phyloP scores from a whole-genome alignment of 2,113 vertebrate genomes.

The Charina bottae region DNA sequence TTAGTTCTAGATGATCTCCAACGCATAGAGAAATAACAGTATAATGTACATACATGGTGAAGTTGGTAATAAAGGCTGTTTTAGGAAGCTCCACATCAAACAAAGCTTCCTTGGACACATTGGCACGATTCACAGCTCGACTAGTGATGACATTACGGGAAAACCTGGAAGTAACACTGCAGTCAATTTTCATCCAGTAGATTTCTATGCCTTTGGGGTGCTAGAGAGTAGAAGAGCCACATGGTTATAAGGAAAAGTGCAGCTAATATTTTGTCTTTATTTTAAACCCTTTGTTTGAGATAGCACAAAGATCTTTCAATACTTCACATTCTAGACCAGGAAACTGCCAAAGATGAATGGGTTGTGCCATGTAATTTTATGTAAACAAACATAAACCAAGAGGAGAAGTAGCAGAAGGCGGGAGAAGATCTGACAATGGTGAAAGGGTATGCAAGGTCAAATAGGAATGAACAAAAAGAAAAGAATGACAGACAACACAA shows the following conservation, averaged over 20 bases:
- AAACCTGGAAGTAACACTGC: constrained; percentile 87
- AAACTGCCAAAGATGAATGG: neutral
- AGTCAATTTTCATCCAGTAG: constrained; percentile 88
- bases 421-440: neutral
- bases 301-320: neutral
- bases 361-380: neutral
- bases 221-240: constrained; percentile 48
- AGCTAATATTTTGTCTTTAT: neutral
- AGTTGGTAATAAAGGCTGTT: constrained; percentile 93
- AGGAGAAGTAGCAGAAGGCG: neutral
- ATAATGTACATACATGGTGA: constrained; percentile 84
- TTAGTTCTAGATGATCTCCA: neutral
- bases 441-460: neutral
- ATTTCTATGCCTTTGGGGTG: constrained; percentile 78
- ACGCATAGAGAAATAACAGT: neutral
- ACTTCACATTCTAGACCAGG: neutral
- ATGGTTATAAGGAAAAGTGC: neutral
- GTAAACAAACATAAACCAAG: neutral
- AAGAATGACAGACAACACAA: too few species aligned
- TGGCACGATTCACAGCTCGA: constrained; percentile 82
- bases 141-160: constrained; percentile 90
- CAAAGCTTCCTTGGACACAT: constrained; percentile 79
- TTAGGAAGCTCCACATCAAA: constrained; percentile 93
- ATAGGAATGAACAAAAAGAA: too few species aligned
- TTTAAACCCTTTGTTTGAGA: neutral